These are phyloP conservation scores for Parambassis ranga DNA, from an alignment of 2,797 vertebrate species.

Conservation along the genomic window DNA sequence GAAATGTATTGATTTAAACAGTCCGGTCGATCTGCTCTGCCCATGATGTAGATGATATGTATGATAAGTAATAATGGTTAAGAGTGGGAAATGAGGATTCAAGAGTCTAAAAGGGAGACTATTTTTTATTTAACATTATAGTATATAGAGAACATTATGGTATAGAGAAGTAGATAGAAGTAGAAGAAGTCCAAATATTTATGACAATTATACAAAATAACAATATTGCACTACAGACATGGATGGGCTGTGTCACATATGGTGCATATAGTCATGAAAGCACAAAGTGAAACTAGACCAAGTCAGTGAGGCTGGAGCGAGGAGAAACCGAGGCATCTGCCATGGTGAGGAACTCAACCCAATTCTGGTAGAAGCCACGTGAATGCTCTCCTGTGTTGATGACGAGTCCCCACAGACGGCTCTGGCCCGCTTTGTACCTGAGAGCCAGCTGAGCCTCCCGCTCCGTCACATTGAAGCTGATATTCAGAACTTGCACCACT, in stretches of 20 bases:
- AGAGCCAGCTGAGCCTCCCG: slow-evolving; percentile 90
- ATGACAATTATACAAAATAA: too few species aligned
- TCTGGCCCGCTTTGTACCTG: slow-evolving; percentile 85
- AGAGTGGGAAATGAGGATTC: slow-evolving; percentile 4
- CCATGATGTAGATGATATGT: slow-evolving; percentile 19
- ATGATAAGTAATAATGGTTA: slow-evolving; percentile 19
- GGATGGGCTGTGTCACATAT: not conserved
- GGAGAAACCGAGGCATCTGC: slow-evolving; percentile 36
- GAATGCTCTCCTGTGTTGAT: slow-evolving; percentile 87
- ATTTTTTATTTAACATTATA: too few species aligned
- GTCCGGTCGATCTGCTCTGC: slow-evolving; percentile 4
- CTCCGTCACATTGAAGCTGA: slow-evolving; percentile 96
- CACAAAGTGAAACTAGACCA: slow-evolving; percentile 69
- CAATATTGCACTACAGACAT: too few species aligned
- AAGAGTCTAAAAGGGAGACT: not conserved
- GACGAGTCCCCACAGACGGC: slow-evolving; percentile 86
- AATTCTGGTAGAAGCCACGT: slow-evolving; percentile 88
- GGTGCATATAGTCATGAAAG: not conserved
- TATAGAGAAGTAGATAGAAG: too few species aligned
- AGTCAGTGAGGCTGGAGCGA: slow-evolving; percentile 51
- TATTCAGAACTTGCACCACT: slow-evolving; percentile 88
- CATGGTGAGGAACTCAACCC: slow-evolving; percentile 92
- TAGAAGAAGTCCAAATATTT: too few species aligned
- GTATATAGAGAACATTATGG: too few species aligned
- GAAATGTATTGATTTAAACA: slow-evolving; percentile 32